phyloP scores from a whole-genome alignment of 1,140 invertebrate genomes.

The Lucilia sericata region DNA sequence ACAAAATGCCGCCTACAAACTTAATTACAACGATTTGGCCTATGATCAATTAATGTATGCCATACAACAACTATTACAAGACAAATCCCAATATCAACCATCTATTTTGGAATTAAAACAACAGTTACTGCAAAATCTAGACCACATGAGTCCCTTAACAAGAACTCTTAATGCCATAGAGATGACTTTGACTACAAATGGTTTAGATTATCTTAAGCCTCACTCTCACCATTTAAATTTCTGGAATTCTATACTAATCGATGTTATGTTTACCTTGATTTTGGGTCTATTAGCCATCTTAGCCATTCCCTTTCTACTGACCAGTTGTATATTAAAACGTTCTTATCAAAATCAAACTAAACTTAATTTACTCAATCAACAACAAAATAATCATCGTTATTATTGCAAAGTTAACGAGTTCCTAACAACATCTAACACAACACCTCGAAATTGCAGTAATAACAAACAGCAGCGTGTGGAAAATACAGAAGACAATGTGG shows the following conservation, averaged over 20 bases:
- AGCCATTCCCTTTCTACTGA: slow-evolving; percentile 59
- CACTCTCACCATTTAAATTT: slow-evolving; percentile 66
- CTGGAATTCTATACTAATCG: slow-evolving; percentile 66
- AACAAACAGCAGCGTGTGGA: not conserved
- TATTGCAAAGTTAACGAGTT: slow-evolving; percentile 30
- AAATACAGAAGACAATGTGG: not conserved
- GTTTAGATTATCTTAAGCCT: slow-evolving; percentile 67
- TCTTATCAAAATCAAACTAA: slow-evolving; percentile 58
- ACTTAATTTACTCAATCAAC: not conserved
- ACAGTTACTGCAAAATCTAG: slow-evolving; percentile 62
- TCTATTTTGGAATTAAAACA: not conserved
- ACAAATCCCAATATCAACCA: slow-evolving; percentile 51
- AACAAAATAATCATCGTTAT: not conserved
- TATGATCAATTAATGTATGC: slow-evolving; percentile 57
- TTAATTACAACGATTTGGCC: slow-evolving; percentile 54
- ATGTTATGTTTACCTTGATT: slow-evolving; percentile 64
- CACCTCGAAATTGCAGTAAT: not conserved
- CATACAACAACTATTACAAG: slow-evolving; percentile 58
- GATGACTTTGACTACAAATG: slow-evolving; percentile 69
- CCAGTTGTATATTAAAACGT: slow-evolving; percentile 58
- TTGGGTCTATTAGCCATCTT: slow-evolving; percentile 58
- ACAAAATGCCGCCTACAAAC: slow-evolving; percentile 54
- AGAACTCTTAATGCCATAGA: slow-evolving; percentile 72
- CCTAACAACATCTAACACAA: not conserved
- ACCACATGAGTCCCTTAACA: slow-evolving; percentile 66